Percentiles rank a stretch among this genome's conserved stretches.
Conservation (phyloP, 1,140 invertebrate genomes). For the Gonatopus flavifemur region DNA sequence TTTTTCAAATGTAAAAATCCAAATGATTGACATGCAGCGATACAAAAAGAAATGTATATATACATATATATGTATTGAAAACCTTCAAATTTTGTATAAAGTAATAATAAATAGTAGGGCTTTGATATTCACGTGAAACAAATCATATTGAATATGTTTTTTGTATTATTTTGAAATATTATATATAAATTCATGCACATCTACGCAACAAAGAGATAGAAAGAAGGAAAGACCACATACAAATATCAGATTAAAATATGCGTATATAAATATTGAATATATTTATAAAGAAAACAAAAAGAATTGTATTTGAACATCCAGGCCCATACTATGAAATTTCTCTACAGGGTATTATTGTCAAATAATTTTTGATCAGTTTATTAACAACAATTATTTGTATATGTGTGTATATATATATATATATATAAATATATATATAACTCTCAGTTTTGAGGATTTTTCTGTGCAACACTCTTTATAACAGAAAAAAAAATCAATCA, state of each 20-base stretch:
- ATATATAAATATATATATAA: no score
- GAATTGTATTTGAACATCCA: slow-evolving; percentile 15
- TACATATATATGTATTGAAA: slow-evolving; percentile 20
- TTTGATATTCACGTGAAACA: slow-evolving; percentile 10
- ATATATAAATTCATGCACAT: slow-evolving; percentile 4
- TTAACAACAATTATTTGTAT: no score
- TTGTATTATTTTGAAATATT: slow-evolving; percentile 1
- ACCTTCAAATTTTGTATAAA: no score
- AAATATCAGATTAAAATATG: neutral
- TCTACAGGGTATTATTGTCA: slow-evolving; percentile 15
- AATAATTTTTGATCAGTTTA: no score
- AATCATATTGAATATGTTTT: neutral
- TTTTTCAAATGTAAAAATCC: slow-evolving; percentile 18
- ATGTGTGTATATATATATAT: no score
- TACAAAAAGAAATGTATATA: slow-evolving; percentile 13
- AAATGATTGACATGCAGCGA: slow-evolving; percentile 34
- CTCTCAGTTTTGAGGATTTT: no score
- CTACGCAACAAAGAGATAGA: slow-evolving; percentile 3
- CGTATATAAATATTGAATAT: neutral
- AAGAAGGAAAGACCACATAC: slow-evolving; percentile 2
- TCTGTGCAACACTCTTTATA: no score
- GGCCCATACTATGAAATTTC: slow-evolving; percentile 8
- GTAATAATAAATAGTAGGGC: neutral
- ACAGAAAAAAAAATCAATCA: no score
- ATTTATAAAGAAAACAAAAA: no score